Percentiles rank a stretch among this genome's conserved stretches.
These are phyloP conservation scores for Steinernema khuongi DNA, from an alignment of 1,140 invertebrate genomes.

Conservation along the genomic window DNA sequence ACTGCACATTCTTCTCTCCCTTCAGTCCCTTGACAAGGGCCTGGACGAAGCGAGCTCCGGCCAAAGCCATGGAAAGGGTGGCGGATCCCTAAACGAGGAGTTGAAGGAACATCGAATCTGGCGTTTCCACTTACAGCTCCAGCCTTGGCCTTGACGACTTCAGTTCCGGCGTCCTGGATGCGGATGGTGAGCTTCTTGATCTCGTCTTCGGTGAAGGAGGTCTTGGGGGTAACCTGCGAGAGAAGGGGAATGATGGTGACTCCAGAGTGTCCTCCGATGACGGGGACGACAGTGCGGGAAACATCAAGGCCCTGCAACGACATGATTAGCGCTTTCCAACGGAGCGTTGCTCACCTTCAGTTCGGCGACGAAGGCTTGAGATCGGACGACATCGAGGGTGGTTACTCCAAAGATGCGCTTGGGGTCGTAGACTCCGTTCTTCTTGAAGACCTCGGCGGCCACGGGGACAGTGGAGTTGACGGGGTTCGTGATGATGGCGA, in stretches of 20 bases:
- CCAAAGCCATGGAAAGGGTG: conserved; percentile 97
- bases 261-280: conserved; percentile 97
- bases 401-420: conserved; percentile 88
- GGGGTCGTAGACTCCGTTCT: conserved; percentile 79
- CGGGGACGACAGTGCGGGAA: conserved; percentile 75
- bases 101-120: conserved; percentile 25
- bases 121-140: conserved; percentile 68
- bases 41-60: conserved; percentile 79
- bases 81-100: conserved; percentile 73
- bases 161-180: conserved; percentile 92
- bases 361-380: conserved; percentile 83
- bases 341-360: conserved; percentile 64
- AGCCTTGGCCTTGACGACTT: conserved; percentile 98
- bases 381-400: conserved; percentile 90
- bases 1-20: conserved; percentile 52
- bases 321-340: too few species aligned
- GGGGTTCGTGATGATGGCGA: conserved; percentile 94
- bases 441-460: conserved; percentile 86
- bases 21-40: conserved; percentile 52
- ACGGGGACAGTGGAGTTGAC: conserved; percentile 97
- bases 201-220: conserved; percentile 68
- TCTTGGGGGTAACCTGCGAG: conserved; percentile 75
- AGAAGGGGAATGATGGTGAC: conserved; percentile 94
- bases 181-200: conserved; percentile 75
- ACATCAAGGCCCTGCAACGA: conserved; percentile 74